These are phyloP conservation scores for Abramis brama DNA, from an alignment of 2,113 vertebrate species.

Conservation along the genomic window DNA sequence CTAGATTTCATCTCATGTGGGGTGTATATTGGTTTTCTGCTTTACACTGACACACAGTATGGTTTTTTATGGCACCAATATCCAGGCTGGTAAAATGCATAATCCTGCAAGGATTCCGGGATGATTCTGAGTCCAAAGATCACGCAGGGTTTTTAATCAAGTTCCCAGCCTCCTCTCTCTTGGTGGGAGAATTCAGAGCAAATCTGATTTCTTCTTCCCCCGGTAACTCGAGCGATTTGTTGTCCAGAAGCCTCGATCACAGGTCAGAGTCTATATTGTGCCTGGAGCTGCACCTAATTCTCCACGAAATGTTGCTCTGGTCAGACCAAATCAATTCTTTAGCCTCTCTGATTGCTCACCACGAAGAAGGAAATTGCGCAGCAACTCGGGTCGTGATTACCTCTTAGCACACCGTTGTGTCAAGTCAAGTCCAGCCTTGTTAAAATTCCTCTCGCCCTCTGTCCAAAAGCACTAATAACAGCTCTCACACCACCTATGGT, in stretches of 20 bases:
- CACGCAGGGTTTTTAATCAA: constrained; percentile 55
- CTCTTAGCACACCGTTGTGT: constrained; percentile 75
- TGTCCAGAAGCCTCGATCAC: constrained; percentile 48
- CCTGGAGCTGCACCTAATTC: constrained; percentile 55
- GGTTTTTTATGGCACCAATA: constrained; percentile 18
- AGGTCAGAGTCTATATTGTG: constrained; percentile 46
- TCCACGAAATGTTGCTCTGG: constrained; percentile 57
- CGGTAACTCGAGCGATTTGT: constrained; percentile 56
- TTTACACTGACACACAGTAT: background rate
- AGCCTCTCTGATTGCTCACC: constrained; percentile 79
- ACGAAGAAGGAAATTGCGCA: constrained; percentile 77
- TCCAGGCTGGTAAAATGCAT: constrained; percentile 11
- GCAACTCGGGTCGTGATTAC: constrained; percentile 80
- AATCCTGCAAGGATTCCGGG: constrained; percentile 36
- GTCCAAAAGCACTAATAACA: constrained; percentile 70
- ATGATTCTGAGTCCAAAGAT: constrained; percentile 44
- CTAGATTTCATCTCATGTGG: constrained; percentile 20
- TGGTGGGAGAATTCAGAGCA: constrained; percentile 29
- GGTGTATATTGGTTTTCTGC: background rate
- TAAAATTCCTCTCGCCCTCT: constrained; percentile 75
- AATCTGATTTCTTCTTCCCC: constrained; percentile 53
- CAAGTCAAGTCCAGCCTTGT: constrained; percentile 71
- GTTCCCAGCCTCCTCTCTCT: constrained; percentile 51
- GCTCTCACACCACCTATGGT: constrained; percentile 63
- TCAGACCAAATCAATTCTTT: constrained; percentile 78